Base-by-base conservation (phyloP, 2,888 invertebrate genomes). In the Dascillus cervinus region DNA sequence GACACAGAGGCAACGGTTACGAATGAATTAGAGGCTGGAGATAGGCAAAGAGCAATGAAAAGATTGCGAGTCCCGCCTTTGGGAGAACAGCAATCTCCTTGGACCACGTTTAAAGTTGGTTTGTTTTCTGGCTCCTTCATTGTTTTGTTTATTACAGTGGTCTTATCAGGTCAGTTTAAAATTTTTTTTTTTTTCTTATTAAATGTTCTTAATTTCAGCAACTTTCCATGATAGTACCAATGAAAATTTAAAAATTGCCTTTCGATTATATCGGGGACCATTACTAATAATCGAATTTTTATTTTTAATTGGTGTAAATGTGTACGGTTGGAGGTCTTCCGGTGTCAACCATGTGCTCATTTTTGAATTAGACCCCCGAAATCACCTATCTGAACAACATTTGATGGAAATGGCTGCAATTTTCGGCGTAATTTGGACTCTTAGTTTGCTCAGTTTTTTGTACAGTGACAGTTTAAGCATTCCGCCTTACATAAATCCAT, bases 1-100 rank as follows among this genome's bases (percentile, higher is more conserved):
- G 84, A 87, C 57, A 85, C 85, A 2, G 89, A 91, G 63, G 71
- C 68, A 30, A 65, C 73, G 10, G 77, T 82, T 21, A 82, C 80
- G 0, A 71, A 73, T 43, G 79, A 80, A 46, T 67, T 82, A 19
- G 82, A 90, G 62, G 78, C 73, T 4, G 89, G 89, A 3, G 83
- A 90, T 58, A 67, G 89, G 26, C 82, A 82, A 53, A 80, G 77
- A 48, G 90, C 89, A 2, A 91, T 90, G 90, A 90, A 90, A 60
- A 69, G 87, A 21, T 65, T 91, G 11, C 64, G 88, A 29, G 89
- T 89, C 1, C 90, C 89, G 1, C 90, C 90, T 2, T 63, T 91
- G 13, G 87, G 86, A 8, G 89, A 89, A 62, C 79, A 83, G 50
- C 81, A 84, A 55, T 80, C 79, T 37, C 82, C 84, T 1, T 83